Evolutionary conservation across 2,113 vertebrate species (phyloP).

Genomic region (Thermophis baileyi): DNA sequence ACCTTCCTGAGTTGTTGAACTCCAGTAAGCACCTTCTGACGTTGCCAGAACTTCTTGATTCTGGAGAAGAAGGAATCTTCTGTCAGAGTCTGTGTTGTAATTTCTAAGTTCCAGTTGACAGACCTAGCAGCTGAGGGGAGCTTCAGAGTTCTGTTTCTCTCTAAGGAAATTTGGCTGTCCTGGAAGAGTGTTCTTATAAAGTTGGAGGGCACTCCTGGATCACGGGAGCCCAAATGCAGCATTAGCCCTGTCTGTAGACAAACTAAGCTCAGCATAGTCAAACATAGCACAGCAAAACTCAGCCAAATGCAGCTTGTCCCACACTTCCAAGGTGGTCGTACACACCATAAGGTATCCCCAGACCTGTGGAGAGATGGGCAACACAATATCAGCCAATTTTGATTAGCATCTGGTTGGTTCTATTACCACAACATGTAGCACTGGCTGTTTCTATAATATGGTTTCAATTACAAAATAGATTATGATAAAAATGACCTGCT

Average conservation of each 20-base stretch:
- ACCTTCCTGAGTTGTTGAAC: background rate
- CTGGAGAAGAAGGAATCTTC: background rate
- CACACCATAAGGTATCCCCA: constrained; percentile 71
- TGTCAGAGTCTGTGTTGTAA: background rate
- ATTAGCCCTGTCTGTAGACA: constrained; percentile 75
- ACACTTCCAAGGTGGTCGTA: constrained; percentile 72
- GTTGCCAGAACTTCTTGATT: background rate
- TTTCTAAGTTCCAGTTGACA: constrained; percentile 10
- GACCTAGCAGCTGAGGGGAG: background rate
- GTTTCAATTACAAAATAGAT: background rate
- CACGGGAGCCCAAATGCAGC: constrained; percentile 58
- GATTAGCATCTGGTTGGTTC: background rate
- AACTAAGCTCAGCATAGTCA: constrained; percentile 73
- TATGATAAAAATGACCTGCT: background rate
- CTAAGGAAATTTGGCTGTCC: constrained; percentile 62
- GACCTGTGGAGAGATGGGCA: constrained; percentile 15
- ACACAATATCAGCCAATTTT: background rate
- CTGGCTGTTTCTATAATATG: background rate
- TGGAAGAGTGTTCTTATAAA: background rate
- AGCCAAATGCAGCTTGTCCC: constrained; percentile 72
- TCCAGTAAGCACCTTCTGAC: background rate
- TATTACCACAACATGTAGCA: background rate
- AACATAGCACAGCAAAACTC: constrained; percentile 70
- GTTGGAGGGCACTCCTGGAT: too few relatives aligned
- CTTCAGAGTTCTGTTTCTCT: constrained; percentile 41